Evolutionary conservation across 2,113 vertebrate genomes (phyloP).

Genomic region (Lepidothrix coronata): DNA sequence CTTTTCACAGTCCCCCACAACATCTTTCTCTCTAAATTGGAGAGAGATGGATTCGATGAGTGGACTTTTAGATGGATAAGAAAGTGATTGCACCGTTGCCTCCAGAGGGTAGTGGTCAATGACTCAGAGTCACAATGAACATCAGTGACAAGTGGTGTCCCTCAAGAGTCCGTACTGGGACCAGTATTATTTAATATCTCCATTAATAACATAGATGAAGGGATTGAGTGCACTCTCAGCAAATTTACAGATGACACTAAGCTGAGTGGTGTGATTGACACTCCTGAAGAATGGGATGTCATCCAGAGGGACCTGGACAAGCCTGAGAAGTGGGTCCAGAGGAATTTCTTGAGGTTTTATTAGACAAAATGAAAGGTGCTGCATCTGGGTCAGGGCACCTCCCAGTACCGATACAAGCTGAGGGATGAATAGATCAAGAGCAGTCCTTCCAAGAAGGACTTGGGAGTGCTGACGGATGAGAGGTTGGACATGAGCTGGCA

Average conservation of each 20-base stretch:
- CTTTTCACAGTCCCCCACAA: background rate
- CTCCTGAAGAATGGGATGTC: background rate
- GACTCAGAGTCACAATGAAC: background rate
- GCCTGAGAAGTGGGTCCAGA: background rate
- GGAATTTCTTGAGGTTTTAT: background rate
- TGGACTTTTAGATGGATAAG: background rate
- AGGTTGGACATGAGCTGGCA: background rate
- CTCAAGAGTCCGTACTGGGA: background rate
- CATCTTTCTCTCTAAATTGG: background rate
- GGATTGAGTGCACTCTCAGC: background rate
- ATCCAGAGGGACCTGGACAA: background rate
- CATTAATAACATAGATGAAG: background rate
- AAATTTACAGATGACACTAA: background rate
- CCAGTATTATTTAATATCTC: background rate
- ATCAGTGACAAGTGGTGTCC: no score
- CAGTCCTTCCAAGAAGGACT: background rate
- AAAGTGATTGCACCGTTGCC: background rate
- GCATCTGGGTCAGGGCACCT: background rate
- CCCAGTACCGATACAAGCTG: background rate
- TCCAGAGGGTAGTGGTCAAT: background rate
- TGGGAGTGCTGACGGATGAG: background rate
- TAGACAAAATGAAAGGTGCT: background rate
- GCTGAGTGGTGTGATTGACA: background rate
- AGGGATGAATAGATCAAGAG: accelerated
- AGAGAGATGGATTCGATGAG: background rate